Evolutionary conservation across 1,140 invertebrate species (phyloP), one percentile per base, ranked within the genome.

Genomic region (Drosophila aff.): DNA sequence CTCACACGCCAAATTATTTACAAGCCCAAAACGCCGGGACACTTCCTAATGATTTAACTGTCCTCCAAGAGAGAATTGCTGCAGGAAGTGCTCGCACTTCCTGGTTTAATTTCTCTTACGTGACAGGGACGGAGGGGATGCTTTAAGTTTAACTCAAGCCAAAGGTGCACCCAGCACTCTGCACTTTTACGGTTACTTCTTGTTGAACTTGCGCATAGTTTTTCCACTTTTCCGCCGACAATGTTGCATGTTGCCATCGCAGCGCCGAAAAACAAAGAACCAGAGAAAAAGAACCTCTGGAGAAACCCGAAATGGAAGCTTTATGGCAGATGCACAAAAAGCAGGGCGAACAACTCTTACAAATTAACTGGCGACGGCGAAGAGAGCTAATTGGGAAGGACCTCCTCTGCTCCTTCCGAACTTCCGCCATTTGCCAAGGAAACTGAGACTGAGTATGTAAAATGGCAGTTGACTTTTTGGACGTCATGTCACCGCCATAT

Each of bases 61-160:
- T 57, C 4, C 23, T 43, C 16, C 16, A 4, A 13, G 47, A 18
- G 65, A 81, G 52, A 87, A 78, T 71, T 47, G 59, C n/a, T n/a
- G n/a, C n/a, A n/a, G n/a, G n/a, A n/a, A n/a, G n/a, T n/a, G n/a
- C 53, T 33, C 59, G 57, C 66, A 67, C 77, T 81, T 81, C 82
- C 85, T 76, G 67, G 65, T 79, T 90, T 90, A 89, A 89, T 89
- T 89, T 73, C 81, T 69, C 59, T 55, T 61, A 79, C 84, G 81
- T 89, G 84, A 81, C 81, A 36, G 47, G 28, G 6, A 71, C 55
- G 10, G 11, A 16, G 38, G 8, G 23, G 31, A 26, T 46, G 41
- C 44, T 38, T 50, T 57, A n/a, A 67, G 49, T 68, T 78, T 69
- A 80, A 75, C 60, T 83, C 80, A 60, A 50, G 44, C 44, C 62